Evolutionary conservation across 2,888 invertebrate species (phyloP).

Genomic region (Silvanus unidentatus): DNA sequence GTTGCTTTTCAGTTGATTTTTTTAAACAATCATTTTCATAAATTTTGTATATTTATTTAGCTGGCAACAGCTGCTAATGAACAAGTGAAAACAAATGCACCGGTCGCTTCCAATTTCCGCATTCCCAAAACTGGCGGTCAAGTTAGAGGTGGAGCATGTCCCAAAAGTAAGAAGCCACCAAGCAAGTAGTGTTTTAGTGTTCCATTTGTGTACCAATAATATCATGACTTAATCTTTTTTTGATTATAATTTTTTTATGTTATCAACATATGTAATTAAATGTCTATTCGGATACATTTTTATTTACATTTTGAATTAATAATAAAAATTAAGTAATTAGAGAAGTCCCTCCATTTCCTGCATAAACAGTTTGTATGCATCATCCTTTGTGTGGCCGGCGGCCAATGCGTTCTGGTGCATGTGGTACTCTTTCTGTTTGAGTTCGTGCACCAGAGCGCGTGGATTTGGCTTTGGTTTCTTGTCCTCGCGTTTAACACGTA

Average conservation of each 20-base stretch:
- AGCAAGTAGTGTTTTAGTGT: background rate
- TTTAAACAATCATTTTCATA: too few relatives aligned
- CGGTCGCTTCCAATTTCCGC: background rate
- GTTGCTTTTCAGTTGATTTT: too few relatives aligned
- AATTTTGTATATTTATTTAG: conserved; percentile 10
- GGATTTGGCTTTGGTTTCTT: conserved; percentile 55
- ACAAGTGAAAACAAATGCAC: conserved; percentile 4
- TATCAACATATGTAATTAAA: too few relatives aligned
- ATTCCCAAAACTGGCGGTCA: background rate
- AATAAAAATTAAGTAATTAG: too few relatives aligned
- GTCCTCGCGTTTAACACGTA: conserved; percentile 85
- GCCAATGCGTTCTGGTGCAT: conserved; percentile 38
- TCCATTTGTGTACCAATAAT: too few relatives aligned
- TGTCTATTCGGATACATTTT: too few relatives aligned
- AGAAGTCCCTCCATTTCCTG: conserved; percentile 94
- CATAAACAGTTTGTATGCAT: conserved; percentile 98
- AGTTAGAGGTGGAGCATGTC: conserved; percentile 1
- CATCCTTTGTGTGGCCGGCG: conserved; percentile 76
- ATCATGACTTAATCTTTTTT: too few relatives aligned
- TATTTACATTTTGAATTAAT: too few relatives aligned
- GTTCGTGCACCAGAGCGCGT: conserved; percentile 50
- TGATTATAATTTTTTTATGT: too few relatives aligned
- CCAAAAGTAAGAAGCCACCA: background rate
- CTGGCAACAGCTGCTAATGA: conserved; percentile 8
- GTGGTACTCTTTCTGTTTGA: conserved; percentile 49